Evolutionary conservation across 64 coral and sea anemone genomes (phyloP).

Genomic region (Porites australiensis): DNA sequence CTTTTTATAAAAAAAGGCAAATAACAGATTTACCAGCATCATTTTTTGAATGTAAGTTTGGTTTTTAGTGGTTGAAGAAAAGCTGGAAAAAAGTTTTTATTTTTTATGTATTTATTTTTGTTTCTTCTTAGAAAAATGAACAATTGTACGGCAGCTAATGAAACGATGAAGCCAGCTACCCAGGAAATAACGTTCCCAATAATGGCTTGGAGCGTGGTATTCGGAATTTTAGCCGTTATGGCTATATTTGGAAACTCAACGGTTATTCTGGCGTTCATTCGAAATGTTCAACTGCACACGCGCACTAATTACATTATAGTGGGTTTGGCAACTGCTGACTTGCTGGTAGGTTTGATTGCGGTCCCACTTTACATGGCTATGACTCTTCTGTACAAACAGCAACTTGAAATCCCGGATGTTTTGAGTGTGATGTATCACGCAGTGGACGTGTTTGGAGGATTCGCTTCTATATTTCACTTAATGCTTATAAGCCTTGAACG

Average conservation of each 20-base stretch:
- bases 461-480: constrained; percentile 87
- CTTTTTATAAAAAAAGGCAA: not conserved
- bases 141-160: constrained; percentile 19
- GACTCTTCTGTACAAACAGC: constrained; percentile 2
- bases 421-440: constrained; percentile 36
- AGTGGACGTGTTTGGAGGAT: constrained; percentile 81
- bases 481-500: constrained; percentile 79
- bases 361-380: constrained; percentile 75
- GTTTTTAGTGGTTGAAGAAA: too few relatives aligned
- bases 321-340: constrained; percentile 75
- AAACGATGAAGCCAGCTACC: not conserved
- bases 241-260: constrained; percentile 80
- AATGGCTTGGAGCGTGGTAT: constrained; percentile 74
- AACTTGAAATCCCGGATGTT: not conserved
- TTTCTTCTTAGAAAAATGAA: constrained; percentile 8
- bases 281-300: constrained; percentile 71
- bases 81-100: too few relatives aligned
- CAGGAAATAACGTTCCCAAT: not conserved
- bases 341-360: constrained; percentile 73
- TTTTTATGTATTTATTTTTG: not conserved
- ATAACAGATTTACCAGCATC: too few relatives aligned
- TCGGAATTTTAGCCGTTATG: constrained; percentile 78
- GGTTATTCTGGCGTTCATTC: constrained; percentile 75
- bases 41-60: too few relatives aligned
- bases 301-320: constrained; percentile 82